Evolutionary conservation across 2,888 invertebrate species (phyloP).

Genomic region (Dasypogon diadema): DNA sequence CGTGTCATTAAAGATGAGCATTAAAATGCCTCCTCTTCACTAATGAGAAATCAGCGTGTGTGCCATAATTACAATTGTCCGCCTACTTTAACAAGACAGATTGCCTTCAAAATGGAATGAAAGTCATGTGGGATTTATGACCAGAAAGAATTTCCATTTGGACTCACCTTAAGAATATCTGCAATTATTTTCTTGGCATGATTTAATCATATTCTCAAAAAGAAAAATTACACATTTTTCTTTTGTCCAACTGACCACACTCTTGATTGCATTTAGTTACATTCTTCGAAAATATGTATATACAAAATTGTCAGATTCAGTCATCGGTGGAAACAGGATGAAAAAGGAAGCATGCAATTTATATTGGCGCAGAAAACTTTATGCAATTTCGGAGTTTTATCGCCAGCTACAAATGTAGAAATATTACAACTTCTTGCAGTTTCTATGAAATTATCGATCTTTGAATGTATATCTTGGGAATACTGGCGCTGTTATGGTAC

Average conservation of each 20-base stretch:
- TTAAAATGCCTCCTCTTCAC: neutral
- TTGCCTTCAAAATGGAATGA: neutral
- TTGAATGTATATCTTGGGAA: neutral
- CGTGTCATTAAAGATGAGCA: neutral
- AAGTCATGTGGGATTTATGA: neutral
- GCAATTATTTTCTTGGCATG: slow-evolving; percentile 11
- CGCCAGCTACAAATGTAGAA: no score
- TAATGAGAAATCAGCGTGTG: neutral
- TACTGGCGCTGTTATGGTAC: neutral
- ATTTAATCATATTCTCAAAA: slow-evolving; percentile 6
- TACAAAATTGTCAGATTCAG: neutral
- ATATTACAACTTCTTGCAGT: no score
- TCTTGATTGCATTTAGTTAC: neutral
- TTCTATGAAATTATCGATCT: no score
- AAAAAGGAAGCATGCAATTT: neutral
- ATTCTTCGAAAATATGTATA: neutral
- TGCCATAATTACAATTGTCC: neutral
- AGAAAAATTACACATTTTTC: neutral
- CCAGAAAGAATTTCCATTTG: neutral
- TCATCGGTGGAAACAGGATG: neutral
- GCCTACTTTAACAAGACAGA: slow-evolving; percentile 5
- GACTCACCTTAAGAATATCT: neutral
- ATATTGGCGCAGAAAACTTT: no score
- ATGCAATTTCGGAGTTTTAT: no score
- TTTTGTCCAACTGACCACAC: neutral